Conservation (phyloP, 37 sponge, comb jelly and placozoan species). For the Mnemiopsis leidyi region DNA sequence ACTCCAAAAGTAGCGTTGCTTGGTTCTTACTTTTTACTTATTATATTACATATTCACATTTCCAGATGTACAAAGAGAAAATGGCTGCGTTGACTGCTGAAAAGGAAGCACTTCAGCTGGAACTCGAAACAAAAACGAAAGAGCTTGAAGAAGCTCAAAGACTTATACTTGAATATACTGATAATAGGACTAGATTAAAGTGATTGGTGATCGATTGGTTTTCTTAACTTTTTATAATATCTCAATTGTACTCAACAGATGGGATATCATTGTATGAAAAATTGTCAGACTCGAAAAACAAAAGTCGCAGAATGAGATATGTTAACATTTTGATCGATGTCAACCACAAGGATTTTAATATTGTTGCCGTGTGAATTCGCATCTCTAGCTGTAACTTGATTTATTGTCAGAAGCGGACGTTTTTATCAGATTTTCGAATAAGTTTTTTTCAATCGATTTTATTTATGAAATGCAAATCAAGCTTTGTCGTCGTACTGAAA, state of each 20-base stretch:
- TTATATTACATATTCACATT: background rate
- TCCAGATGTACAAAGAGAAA: slow-evolving; percentile 16
- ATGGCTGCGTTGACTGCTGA: background rate
- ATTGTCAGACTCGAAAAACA: too few species aligned
- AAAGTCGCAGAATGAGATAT: too few species aligned
- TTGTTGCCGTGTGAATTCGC: too few species aligned
- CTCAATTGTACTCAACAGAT: background rate
- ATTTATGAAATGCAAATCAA: too few species aligned
- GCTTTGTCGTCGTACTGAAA: too few species aligned
- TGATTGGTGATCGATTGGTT: background rate
- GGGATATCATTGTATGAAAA: too few species aligned
- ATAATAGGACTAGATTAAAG: background rate
- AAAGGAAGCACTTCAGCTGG: background rate
- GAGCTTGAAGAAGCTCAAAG: slow-evolving; percentile 13
- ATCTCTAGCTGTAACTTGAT: too few species aligned
- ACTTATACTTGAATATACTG: background rate
- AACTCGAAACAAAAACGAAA: background rate
- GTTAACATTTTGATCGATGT: too few species aligned
- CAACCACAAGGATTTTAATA: too few species aligned
- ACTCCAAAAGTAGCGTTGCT: background rate
- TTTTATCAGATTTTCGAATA: too few species aligned
- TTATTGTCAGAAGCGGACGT: too few species aligned
- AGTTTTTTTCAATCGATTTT: too few species aligned
- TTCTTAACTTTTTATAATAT: background rate
- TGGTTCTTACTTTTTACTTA: background rate